Conservation (phyloP, 2,888 invertebrate genomes). For the Stictocephala bisonia region DNA sequence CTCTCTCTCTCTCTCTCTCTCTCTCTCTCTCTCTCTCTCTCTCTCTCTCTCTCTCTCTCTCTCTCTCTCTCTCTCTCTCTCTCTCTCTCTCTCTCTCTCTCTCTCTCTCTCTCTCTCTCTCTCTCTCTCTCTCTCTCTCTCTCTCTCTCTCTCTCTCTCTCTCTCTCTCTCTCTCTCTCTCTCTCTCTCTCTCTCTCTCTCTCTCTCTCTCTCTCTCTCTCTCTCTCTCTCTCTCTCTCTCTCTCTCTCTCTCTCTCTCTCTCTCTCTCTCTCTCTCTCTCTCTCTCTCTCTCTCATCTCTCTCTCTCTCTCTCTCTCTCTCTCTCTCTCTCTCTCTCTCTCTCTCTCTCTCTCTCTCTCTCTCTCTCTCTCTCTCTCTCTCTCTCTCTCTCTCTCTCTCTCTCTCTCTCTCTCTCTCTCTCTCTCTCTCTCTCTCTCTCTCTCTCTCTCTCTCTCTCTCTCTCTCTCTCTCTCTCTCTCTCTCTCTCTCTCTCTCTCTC, state of each 20-base stretch:
- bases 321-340: background rate
- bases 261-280: background rate
- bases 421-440: background rate
- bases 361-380: background rate
- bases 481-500: background rate
- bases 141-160: background rate
- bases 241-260: background rate
- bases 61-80: too few species aligned
- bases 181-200: background rate
- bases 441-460: background rate
- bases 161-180: background rate
- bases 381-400: too few species aligned
- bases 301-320: background rate
- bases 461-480: background rate
- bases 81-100: slow-evolving; percentile 7
- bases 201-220: background rate
- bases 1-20: too few species aligned
- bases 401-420: too few species aligned
- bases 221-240: background rate
- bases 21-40: too few species aligned
- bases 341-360: background rate
- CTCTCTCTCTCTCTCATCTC: too few species aligned
- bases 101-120: slow-evolving; percentile 33
- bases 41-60: too few species aligned
- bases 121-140: background rate